A percentile compares a stretch with the other conserved stretches of the same genome.
Conservation (phyloP, 2,113 vertebrate species). For the Cebus imitator region DNA sequence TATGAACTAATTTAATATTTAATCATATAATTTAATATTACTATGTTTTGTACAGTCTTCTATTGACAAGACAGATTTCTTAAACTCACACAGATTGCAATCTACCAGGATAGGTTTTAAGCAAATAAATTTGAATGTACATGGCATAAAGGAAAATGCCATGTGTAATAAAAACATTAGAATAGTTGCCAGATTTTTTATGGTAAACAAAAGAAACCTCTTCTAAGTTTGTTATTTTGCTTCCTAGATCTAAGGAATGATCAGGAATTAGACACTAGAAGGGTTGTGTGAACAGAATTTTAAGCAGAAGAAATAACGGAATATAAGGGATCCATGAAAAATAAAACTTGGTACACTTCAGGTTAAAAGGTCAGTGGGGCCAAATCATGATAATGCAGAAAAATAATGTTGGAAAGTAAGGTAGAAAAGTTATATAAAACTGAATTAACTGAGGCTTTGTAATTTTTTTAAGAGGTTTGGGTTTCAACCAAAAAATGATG, state of each 20-base stretch:
- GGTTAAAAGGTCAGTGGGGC: background rate
- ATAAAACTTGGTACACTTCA: background rate
- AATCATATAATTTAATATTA: background rate
- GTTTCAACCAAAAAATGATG: background rate
- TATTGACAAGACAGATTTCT: background rate
- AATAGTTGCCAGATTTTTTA: background rate
- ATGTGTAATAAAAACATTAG: background rate
- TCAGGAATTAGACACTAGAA: background rate
- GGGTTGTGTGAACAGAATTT: background rate
- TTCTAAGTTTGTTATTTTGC: constrained; percentile 4
- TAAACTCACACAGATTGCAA: background rate
- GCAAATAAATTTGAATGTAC: background rate
- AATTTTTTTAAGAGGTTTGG: background rate
- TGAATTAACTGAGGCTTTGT: background rate
- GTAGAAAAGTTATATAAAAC: background rate
- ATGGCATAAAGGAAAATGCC: background rate
- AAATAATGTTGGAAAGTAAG: background rate
- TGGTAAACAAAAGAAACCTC: background rate
- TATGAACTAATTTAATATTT: background rate
- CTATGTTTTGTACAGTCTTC: background rate
- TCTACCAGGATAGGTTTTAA: background rate
- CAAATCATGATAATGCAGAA: background rate
- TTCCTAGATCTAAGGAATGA: constrained; percentile 12
- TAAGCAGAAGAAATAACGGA: background rate
- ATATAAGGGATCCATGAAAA: background rate